Percentiles rank a stretch among this genome's conserved stretches.
phyloP scores from a whole-genome alignment of 2,113 vertebrate genomes.

The Spizaetus ornatus region DNA sequence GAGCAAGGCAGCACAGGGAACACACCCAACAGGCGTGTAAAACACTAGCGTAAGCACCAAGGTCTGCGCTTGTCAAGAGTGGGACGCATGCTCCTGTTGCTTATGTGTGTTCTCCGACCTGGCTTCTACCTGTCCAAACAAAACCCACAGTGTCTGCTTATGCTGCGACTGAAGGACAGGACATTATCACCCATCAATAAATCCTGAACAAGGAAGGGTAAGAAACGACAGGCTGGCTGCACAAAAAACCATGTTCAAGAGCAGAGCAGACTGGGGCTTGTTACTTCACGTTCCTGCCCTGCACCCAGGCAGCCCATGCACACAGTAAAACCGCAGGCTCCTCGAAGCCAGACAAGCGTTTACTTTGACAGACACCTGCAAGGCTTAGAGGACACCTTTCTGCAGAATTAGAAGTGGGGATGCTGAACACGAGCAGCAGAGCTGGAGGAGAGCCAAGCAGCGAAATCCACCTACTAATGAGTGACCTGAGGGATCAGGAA shows the following conservation, averaged over 20 bases:
- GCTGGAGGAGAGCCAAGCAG: neutral
- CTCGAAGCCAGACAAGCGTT: neutral
- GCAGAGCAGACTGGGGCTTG: neutral
- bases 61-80: neutral
- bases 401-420: neutral
- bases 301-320: neutral
- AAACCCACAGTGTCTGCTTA: neutral
- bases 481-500: neutral
- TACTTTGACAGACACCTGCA: neutral
- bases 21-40: neutral
- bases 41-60: neutral
- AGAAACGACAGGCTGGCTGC: neutral
- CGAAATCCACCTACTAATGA: neutral
- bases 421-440: neutral
- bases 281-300: neutral
- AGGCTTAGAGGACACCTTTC: neutral
- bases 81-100: accelerated
- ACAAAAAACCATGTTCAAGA: accelerated
- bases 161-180: neutral
- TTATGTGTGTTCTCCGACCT: neutral
- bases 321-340: neutral
- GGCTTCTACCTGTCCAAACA: neutral
- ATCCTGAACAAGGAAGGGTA: neutral
- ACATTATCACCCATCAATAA: neutral
- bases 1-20: neutral